Base-by-base conservation (phyloP, 2,888 invertebrate species). In the Noctua pronuba region DNA sequence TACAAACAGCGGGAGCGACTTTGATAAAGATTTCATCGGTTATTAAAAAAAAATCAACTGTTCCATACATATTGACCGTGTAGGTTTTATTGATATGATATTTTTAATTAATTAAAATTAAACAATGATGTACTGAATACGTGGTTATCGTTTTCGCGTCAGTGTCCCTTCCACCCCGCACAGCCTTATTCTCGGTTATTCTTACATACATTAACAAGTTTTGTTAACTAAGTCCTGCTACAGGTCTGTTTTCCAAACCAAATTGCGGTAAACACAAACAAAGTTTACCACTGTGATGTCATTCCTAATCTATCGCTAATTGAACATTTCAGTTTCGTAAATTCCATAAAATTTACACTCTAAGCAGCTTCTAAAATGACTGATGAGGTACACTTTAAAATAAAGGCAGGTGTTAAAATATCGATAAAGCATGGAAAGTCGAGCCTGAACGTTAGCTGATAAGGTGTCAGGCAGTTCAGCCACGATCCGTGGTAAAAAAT, bases 371-470 rank as follows among this genome's bases (percentile, higher is more conserved):
- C 2, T 1, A 58, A 4, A 55, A 62, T 81, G 55, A 81, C 55
- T 68, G 46, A 81, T 64, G 67, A 82, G 55, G 62, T 62, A 49
- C 71, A 67, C 38, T 67, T 81, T 18, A 70, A 38, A 16, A 49
- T 24, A 11, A 41, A 31, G 16, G 8, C 8, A 1, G 11, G 16
- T 67, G 4, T 55, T 28, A 58, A 44, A 69, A 75, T 60, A 70
- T 75, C 49, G 28, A 65, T 80, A 69, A 65, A 44, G 8, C 65
- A 60, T 75, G 55, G 24, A 69, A 68, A 58, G 10, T 28, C 16
- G 16, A 4, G 70, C 41, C 62, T 68, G 62, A 64, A 28, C 60
- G 31, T 41, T 52, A 66, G 41, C 31, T 62, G 73, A 82, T 73
- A 72, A 52, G 13, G 28, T 41, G 10, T 41, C 7, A 38, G 38